Evolutionary conservation across 37 sponge, comb jelly and placozoan species (phyloP).

Genomic region (Aphrocallistes beatrix): DNA sequence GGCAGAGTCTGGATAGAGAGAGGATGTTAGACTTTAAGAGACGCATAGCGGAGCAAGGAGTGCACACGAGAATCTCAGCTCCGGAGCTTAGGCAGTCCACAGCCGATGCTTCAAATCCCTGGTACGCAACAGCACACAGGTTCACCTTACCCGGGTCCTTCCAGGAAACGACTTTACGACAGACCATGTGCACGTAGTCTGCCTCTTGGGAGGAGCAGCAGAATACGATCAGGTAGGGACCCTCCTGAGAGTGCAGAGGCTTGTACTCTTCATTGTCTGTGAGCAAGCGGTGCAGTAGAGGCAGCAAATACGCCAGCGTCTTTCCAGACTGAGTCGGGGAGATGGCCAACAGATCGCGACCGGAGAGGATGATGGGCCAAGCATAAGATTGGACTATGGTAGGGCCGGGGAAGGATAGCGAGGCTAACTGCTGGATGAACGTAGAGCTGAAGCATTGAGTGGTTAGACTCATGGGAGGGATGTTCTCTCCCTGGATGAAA

Average conservation of each 20-base stretch:
- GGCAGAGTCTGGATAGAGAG: not conserved
- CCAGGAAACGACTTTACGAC: not conserved
- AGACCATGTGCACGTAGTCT: conserved; percentile 13
- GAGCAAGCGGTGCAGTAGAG: conserved; percentile 21
- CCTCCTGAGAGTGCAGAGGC: not conserved
- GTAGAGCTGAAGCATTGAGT: not conserved
- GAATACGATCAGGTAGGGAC: not conserved
- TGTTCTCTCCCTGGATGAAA: not conserved
- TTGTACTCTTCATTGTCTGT: not conserved
- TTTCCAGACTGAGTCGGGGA: conserved; percentile 46
- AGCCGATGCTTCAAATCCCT: conserved; percentile 22
- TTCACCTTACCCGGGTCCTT: not conserved
- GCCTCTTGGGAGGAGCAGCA: not conserved
- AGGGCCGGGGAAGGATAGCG: conserved; percentile 26
- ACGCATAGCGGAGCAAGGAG: conserved; percentile 29
- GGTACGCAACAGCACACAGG: not conserved
- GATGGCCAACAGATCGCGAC: conserved; percentile 13
- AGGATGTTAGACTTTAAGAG: not conserved
- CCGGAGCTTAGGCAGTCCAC: conserved; percentile 31
- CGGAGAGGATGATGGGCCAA: conserved; percentile 28
- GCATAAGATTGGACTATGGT: conserved; percentile 30
- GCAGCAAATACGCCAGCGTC: conserved; percentile 46
- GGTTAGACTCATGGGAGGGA: not conserved
- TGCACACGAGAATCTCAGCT: conserved; percentile 38
- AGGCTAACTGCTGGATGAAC: conserved; percentile 13